Base-by-base conservation (phyloP, 2,888 invertebrate species). In the Drosophila atripex region DNA sequence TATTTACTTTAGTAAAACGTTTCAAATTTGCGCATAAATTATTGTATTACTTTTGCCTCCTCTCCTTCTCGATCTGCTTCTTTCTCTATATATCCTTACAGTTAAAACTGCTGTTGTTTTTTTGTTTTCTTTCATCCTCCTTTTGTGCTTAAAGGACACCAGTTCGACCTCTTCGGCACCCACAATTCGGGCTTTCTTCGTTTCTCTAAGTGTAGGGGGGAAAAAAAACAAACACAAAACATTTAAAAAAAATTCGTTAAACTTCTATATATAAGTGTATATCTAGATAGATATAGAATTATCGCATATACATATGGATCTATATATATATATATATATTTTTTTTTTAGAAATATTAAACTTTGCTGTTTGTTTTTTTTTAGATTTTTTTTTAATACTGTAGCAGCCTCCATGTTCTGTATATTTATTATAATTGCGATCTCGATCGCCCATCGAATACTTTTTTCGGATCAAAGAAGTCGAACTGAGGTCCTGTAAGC, bases 341-440 rank as follows among this genome's bases (percentile, higher is more conserved):
- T 64, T 38, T 58, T 16, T 64, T 47, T 60, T 64, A 54, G 68
- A 78, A 71, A 71, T 64, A 75, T 78, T 76, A 65, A 69, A 65
- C 72, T 65, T 71, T 71, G 54, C 54, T 32, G 38, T n/a, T 64
- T 41, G 38, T 47, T 52, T 58, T 49, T 60, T 12, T 43, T 51
- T 60, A 73, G 47, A 45, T 25, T 54, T 70, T 49, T 52, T 65
- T 68, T 61, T 88, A 89, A 89, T 89, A 89, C 89, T 89, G 89
- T 89, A 85, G 89, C 88, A 89, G 89, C 89, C 89, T 89, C 89
- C 87, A 78, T 88, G 68, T 75, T 72, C 55, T 60, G 46, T 61
- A 58, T 46, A 68, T 63, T 35, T 63, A 55, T 45, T 70, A 54
- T 60, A 68, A 52, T 28, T 43, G 28, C 49, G 49, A 41, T 57